These are phyloP conservation scores for Drusus annulatus DNA, from an alignment of 1,140 invertebrate species.

Conservation along the genomic window DNA sequence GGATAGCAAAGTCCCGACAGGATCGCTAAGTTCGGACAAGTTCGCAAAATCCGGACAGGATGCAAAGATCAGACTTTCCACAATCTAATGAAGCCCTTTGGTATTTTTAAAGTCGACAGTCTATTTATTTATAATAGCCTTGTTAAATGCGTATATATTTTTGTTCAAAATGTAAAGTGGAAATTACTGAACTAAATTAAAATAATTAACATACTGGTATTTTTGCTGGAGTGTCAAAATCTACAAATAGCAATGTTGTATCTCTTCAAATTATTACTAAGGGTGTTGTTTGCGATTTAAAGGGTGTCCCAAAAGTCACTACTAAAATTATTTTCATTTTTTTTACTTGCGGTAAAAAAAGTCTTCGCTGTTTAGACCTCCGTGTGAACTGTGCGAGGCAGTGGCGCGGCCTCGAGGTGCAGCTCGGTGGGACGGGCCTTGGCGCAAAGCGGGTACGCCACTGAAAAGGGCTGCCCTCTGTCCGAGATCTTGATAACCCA, in stretches of 20 bases:
- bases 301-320: slow-evolving; percentile 19
- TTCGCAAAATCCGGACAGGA: no score
- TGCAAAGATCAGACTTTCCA: no score
- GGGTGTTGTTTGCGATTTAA: slow-evolving; percentile 16
- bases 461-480: slow-evolving; percentile 56
- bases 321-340: not conserved
- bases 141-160: no score
- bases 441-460: slow-evolving; percentile 55
- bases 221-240: not conserved
- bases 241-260: slow-evolving; percentile 24
- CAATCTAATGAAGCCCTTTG: no score
- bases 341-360: slow-evolving; percentile 40
- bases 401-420: slow-evolving; percentile 36
- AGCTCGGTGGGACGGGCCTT: slow-evolving; percentile 42
- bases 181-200: no score
- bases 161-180: no score
- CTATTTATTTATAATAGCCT: no score
- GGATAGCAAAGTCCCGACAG: no score
- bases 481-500: slow-evolving; percentile 54
- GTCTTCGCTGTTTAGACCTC: slow-evolving; percentile 47
- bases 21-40: no score
- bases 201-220: no score
- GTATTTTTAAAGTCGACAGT: no score
- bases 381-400: slow-evolving; percentile 51
- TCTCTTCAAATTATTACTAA: not conserved